phyloP scores from a whole-genome alignment of 2,113 vertebrate species.

The Sinocyclocheilus rhinocerous region DNA sequence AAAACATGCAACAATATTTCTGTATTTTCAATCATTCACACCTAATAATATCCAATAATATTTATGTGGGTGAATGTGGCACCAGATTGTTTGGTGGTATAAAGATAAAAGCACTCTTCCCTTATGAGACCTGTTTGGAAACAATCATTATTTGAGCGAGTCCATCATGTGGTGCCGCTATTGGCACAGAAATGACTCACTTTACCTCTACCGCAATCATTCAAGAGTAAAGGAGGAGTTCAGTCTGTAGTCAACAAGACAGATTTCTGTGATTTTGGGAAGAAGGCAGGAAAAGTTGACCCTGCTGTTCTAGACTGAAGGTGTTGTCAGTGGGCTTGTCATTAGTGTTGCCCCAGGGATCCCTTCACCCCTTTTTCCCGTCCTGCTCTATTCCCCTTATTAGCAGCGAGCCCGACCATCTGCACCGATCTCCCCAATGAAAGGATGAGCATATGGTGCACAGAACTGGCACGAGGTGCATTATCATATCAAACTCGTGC shows the following conservation, averaged over 20 bases:
- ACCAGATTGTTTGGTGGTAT: background rate
- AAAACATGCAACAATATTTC: background rate
- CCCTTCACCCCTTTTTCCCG: background rate
- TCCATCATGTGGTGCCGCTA: background rate
- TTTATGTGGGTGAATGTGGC: too few species aligned
- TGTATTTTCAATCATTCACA: background rate
- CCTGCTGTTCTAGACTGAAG: constrained; percentile 37
- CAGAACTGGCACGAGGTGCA: constrained; percentile 48
- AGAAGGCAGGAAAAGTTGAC: constrained; percentile 30
- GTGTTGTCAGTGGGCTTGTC: constrained; percentile 33
- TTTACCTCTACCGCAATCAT: background rate
- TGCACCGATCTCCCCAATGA: constrained; percentile 55
- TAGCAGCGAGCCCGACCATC: constrained; percentile 53
- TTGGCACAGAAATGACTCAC: background rate
- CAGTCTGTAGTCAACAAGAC: background rate
- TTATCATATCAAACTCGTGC: constrained; percentile 60
- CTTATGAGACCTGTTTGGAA: background rate
- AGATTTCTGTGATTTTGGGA: constrained; percentile 22
- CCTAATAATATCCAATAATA: background rate
- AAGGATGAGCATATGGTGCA: constrained; percentile 51
- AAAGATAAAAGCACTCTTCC: background rate
- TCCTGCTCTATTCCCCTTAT: constrained; percentile 44
- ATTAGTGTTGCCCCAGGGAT: constrained; percentile 12
- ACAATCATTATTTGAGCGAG: background rate
- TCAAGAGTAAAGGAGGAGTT: background rate